These are phyloP conservation scores for Sterrhoptilus dennistouni DNA, from an alignment of 2,113 vertebrate genomes.

Conservation along the genomic window DNA sequence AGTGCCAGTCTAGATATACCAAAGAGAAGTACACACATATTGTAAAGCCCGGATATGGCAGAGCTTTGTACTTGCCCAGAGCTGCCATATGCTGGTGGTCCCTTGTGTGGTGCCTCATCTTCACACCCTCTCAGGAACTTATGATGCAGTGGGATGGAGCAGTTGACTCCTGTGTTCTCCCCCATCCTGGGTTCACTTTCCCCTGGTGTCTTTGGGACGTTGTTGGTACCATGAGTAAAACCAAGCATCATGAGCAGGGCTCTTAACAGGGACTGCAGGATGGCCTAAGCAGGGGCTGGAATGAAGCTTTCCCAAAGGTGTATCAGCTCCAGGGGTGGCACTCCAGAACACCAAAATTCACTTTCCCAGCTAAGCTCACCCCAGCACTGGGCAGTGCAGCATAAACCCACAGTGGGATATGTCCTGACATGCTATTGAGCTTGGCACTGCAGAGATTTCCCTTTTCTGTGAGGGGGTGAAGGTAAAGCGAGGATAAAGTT, in stretches of 20 bases:
- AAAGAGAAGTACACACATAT: neutral
- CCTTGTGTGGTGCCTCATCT: neutral
- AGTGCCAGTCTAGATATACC: neutral
- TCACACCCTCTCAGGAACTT: neutral
- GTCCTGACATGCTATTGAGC: accelerated
- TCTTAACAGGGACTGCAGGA: neutral
- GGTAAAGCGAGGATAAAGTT: neutral
- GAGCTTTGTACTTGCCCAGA: neutral
- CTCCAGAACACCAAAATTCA: neutral
- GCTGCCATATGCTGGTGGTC: accelerated
- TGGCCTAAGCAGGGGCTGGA: neutral
- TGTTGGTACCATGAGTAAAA: neutral
- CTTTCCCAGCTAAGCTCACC: neutral
- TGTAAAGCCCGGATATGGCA: neutral
- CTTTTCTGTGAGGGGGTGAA: neutral
- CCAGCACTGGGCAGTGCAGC: neutral
- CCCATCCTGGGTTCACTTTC: neutral
- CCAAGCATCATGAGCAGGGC: accelerated
- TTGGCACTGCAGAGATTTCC: neutral
- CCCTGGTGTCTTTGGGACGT: neutral
- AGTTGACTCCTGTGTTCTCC: neutral
- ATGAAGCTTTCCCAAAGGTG: neutral
- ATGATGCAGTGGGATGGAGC: neutral
- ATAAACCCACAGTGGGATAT: neutral
- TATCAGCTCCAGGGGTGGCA: neutral